A percentile compares a stretch with the other conserved stretches of the same genome.
Evolutionary conservation across 92 coral and sea anemone species (phyloP).

Genomic region (Paramuricea clavata): DNA sequence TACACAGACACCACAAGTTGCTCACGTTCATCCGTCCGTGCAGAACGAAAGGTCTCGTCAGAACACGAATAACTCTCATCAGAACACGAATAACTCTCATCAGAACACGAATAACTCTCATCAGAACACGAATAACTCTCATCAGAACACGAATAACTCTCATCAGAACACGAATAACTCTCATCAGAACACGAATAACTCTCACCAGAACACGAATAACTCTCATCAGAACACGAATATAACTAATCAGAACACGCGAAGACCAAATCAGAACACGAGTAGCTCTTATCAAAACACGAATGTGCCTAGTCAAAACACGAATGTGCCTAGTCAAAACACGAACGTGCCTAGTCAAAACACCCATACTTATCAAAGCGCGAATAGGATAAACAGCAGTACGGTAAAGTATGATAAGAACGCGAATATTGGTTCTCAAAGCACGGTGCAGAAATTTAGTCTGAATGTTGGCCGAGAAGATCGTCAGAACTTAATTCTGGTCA

Average conservation of each 20-base stretch:
- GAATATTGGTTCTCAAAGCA: not conserved
- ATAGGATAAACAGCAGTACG: not conserved
- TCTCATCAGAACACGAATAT: not conserved
- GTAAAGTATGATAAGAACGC: slow-evolving; percentile 2
- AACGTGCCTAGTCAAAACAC: not conserved
- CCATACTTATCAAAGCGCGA: not conserved
- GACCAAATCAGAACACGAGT: not conserved
- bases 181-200: not conserved
- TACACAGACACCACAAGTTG: slow-evolving; percentile 47
- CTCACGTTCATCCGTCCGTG: slow-evolving; percentile 2
- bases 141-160: not conserved
- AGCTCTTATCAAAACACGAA: not conserved
- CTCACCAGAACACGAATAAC: not conserved
- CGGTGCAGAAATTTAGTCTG: slow-evolving; percentile 29
- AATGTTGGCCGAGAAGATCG: too few species aligned
- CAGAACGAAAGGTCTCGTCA: not conserved
- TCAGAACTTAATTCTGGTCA: not conserved
- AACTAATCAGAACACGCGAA: not conserved
- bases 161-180: slow-evolving; percentile 7
- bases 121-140: not conserved
- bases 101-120: not conserved
- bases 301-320: not conserved
- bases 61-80: slow-evolving; percentile 7
- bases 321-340: not conserved
- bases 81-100: not conserved